phyloP scores from a whole-genome alignment of 1,140 invertebrate genomes.

The Hyphantria cunea region DNA sequence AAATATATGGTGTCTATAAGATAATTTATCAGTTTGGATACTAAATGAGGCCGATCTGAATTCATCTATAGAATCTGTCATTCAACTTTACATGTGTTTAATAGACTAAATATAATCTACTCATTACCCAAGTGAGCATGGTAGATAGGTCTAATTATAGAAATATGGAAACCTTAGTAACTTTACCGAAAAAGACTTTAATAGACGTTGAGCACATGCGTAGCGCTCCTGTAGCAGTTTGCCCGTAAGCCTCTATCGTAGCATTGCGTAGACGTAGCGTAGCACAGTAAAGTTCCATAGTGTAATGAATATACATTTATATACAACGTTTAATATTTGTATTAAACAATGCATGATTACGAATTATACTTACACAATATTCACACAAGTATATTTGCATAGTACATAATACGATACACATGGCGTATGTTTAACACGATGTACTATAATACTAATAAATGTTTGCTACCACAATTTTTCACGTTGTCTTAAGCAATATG shows the following conservation, averaged over 20 bases:
- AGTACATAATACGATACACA: no score
- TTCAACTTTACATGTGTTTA: not conserved
- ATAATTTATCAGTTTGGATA: conserved; percentile 31
- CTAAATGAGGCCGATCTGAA: conserved; percentile 11
- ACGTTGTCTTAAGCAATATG: no score
- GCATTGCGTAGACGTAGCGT: conserved; percentile 23
- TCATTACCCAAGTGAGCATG: conserved; percentile 8
- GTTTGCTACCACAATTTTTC: no score
- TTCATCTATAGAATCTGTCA: not conserved
- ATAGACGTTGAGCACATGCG: conserved; percentile 33
- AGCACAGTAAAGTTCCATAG: not conserved
- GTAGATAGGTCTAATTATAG: conserved; percentile 6
- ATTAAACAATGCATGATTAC: no score
- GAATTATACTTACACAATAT: no score
- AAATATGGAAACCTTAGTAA: conserved; percentile 10
- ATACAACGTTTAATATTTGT: not conserved
- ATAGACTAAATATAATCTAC: conserved; percentile 3
- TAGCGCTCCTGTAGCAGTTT: conserved; percentile 27
- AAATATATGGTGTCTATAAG: conserved; percentile 43
- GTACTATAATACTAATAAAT: no score
- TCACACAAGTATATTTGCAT: no score
- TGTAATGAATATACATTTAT: not conserved
- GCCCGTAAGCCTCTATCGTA: conserved; percentile 22
- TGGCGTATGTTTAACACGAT: no score
- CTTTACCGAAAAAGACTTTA: conserved; percentile 8